Evolutionary conservation across 1,140 invertebrate species (phyloP), one percentile per base, ranked within the genome.

Genomic region (Drosophila prosaltans): DNA sequence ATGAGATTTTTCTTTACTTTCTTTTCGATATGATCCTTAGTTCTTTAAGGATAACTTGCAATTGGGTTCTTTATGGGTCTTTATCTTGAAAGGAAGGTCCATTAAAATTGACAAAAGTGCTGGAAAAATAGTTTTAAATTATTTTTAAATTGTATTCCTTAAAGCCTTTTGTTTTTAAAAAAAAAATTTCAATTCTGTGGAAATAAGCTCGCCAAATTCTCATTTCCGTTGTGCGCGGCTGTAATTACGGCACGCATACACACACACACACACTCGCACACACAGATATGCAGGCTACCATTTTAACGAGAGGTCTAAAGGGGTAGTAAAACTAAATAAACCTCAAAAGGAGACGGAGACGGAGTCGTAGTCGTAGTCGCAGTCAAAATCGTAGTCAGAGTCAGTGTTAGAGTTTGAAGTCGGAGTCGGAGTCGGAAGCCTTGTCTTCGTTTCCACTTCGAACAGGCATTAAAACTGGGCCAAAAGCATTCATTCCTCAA

Each of bases 401-500:
- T 10, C 32, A 4, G 30, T 39, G 32, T 36, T 41, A 24, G 40
- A 16, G 40, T 24, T n/a, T 6, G 7, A 8, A 28, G 26, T 63
- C 11, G 28, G 62, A 54, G 11, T n/a, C 1, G 7, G 21, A 28
- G 26, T 63, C 26, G 28, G 62, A 54, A 24, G 78, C 66, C 75
- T 79, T 74, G 71, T 79, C 81, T 75, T 67, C 79, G 69, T 70
- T 72, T 55, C 16, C 58, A 36, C 72, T 75, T 64, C 74, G 65
- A 59, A 69, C 55, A 65, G 60, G 66, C 65, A 65, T 63, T 77
- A 65, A 70, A 85, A 85, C 83, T 82, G 83, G 79, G 82, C 83
- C 79, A 88, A 72, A 79, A 88, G 69, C 79, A 82, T 79, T 88
- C 83, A 82, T 79, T 88, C 70, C 81, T 51, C 68, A 67, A 75